Evolutionary conservation across 2,888 invertebrate species (phyloP).

Genomic region (Cheilosia impressa): DNA sequence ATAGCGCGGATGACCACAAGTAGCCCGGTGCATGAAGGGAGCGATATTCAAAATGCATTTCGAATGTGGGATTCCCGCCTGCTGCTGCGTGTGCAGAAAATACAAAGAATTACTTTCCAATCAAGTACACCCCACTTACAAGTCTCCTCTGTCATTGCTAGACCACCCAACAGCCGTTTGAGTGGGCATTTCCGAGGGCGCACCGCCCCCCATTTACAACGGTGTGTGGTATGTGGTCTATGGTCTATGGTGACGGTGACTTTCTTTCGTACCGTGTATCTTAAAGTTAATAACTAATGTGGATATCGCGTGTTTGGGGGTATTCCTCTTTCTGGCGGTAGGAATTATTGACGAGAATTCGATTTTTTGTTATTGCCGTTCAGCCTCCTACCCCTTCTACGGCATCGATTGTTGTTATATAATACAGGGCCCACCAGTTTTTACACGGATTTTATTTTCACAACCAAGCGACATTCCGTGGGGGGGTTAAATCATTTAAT

Average conservation of each 20-base stretch:
- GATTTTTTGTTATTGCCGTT: slow-evolving; percentile 50
- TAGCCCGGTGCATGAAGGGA: slow-evolving; percentile 22
- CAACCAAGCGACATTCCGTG: slow-evolving; percentile 18
- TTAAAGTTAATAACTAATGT: slow-evolving; percentile 76
- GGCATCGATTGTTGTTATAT: slow-evolving; percentile 20
- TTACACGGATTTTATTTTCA: slow-evolving; percentile 48
- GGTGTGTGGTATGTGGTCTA: not conserved
- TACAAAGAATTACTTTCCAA: slow-evolving; percentile 64
- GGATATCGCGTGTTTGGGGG: slow-evolving; percentile 73
- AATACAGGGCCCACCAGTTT: slow-evolving; percentile 17
- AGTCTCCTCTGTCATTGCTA: slow-evolving; percentile 34
- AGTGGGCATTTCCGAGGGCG: slow-evolving; percentile 57
- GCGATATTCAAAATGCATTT: slow-evolving; percentile 66
- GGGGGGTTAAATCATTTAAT: slow-evolving; percentile 34
- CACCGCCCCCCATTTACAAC: slow-evolving; percentile 23
- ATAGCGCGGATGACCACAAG: slow-evolving; percentile 13
- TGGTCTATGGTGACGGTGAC: slow-evolving; percentile 17
- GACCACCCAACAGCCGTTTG: slow-evolving; percentile 30
- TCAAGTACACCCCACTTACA: slow-evolving; percentile 31
- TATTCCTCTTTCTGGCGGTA: slow-evolving; percentile 20
- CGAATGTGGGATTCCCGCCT: slow-evolving; percentile 51
- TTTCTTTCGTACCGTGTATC: slow-evolving; percentile 32
- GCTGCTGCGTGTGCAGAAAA: slow-evolving; percentile 42
- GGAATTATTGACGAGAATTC: slow-evolving; percentile 71
- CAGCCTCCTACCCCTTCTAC: not conserved